phyloP scores from a whole-genome alignment of 1,140 invertebrate species.

The Marisa cornuarietis region DNA sequence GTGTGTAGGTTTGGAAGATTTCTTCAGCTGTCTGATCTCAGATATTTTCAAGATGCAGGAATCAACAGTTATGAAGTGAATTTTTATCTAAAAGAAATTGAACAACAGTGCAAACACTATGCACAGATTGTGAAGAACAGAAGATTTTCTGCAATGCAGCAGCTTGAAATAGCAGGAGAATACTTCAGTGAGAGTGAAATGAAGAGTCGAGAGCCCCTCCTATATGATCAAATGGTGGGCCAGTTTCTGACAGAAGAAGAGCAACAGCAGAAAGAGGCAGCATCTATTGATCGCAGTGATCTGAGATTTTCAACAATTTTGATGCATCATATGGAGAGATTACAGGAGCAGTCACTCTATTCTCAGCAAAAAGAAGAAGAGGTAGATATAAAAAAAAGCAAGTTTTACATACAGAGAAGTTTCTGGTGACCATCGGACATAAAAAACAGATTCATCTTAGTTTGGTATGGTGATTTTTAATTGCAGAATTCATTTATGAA shows the following conservation, averaged over 20 bases:
- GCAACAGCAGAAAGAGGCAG: constrained; percentile 67
- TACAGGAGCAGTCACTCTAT: constrained; percentile 73
- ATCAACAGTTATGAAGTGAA: constrained; percentile 71
- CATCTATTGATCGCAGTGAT: constrained; percentile 47
- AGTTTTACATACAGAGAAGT: neutral
- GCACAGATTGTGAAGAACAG: constrained; percentile 79
- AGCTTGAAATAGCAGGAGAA: constrained; percentile 75
- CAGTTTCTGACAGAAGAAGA: constrained; percentile 84
- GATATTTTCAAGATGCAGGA: constrained; percentile 71
- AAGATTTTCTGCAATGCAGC: constrained; percentile 82
- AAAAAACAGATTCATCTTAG: neutral
- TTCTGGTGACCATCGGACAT: neutral
- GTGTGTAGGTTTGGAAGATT: constrained; percentile 75
- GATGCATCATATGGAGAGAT: constrained; percentile 68
- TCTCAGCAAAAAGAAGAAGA: constrained; percentile 74
- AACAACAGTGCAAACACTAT: constrained; percentile 50
- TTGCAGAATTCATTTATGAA: neutral
- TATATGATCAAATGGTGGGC: constrained; percentile 89
- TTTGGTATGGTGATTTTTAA: neutral
- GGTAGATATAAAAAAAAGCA: constrained; percentile 50
- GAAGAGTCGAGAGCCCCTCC: constrained; percentile 87
- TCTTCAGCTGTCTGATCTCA: constrained; percentile 66
- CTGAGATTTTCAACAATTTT: constrained; percentile 65
- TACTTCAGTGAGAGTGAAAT: constrained; percentile 94
- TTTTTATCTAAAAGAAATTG: constrained; percentile 71